A percentile compares a stretch with the other conserved stretches of the same genome.
These are phyloP conservation scores for Cyphomyrus plagiostoma DNA, from an alignment of 2,113 vertebrate species.

Conservation along the genomic window DNA sequence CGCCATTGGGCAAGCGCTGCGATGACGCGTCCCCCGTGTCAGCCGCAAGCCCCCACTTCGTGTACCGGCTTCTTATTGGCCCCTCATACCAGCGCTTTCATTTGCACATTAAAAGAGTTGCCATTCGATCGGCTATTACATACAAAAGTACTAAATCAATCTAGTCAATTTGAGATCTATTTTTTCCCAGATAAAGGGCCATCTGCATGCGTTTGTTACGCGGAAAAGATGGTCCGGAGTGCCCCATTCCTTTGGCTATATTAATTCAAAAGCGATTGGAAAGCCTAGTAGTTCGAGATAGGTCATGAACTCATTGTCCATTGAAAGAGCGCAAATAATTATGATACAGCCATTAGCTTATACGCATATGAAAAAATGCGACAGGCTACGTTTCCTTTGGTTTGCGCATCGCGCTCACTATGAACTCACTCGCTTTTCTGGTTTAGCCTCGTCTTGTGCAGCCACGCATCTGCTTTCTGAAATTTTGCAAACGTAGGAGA, in stretches of 20 bases:
- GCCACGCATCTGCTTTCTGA: neutral
- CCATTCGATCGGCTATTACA: conserved; percentile 34
- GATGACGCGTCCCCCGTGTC: conserved; percentile 40
- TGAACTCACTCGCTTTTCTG: neutral
- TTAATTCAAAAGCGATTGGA: conserved; percentile 9
- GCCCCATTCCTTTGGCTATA: conserved; percentile 9
- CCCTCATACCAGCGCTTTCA: conserved; percentile 30
- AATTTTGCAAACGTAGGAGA: neutral
- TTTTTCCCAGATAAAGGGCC: conserved; percentile 33
- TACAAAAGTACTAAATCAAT: conserved; percentile 40
- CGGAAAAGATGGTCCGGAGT: conserved; percentile 13
- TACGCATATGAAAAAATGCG: neutral
- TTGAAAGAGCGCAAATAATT: conserved; percentile 21
- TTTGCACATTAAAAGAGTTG: conserved; percentile 52
- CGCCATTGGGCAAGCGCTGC: conserved; percentile 44
- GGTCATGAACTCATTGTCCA: conserved; percentile 28
- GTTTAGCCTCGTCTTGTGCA: neutral
- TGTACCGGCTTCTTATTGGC: conserved; percentile 50
- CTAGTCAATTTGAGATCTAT: conserved; percentile 41
- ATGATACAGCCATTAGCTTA: conserved; percentile 16
- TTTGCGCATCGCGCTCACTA: neutral
- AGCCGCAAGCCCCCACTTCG: conserved; percentile 29
- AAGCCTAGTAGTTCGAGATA: conserved; percentile 10
- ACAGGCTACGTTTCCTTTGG: neutral
- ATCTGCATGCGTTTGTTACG: conserved; percentile 31